Evolutionary conservation across 92 coral and sea anemone species (phyloP).

Genomic region (Zoanthus sansibaricus): DNA sequence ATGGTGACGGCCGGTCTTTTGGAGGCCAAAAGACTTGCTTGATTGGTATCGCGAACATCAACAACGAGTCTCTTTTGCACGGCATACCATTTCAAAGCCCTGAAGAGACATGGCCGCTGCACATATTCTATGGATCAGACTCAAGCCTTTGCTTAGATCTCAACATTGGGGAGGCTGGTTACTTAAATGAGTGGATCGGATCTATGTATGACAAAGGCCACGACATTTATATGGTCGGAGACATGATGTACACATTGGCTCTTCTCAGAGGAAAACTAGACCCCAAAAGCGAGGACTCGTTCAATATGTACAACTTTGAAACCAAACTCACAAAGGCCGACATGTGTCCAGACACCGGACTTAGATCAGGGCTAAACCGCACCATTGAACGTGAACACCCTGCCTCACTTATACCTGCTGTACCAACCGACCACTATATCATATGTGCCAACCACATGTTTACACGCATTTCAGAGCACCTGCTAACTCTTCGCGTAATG

Average conservation of each 20-base stretch:
- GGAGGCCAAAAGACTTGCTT: constrained; percentile 60
- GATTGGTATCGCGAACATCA: constrained; percentile 36
- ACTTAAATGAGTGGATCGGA: constrained; percentile 47
- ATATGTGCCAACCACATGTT: constrained; percentile 58
- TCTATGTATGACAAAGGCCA: constrained; percentile 41
- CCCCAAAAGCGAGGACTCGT: constrained; percentile 48
- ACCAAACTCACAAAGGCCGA: constrained; percentile 47
- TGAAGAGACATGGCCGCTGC: constrained; percentile 64
- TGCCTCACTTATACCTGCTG: constrained; percentile 33
- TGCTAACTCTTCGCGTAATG: constrained; percentile 46
- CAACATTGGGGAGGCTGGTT: constrained; percentile 44
- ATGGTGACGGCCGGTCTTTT: constrained; percentile 64
- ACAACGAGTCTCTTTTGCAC: constrained; percentile 44
- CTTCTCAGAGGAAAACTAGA: constrained; percentile 54
- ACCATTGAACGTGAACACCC: constrained; percentile 61
- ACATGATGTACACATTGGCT: constrained; percentile 54
- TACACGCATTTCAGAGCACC: constrained; percentile 35
- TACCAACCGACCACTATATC: constrained; percentile 40
- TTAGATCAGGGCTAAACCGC: constrained; percentile 51
- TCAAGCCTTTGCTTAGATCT: constrained; percentile 56
- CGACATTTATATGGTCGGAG: constrained; percentile 44
- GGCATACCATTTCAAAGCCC: constrained; percentile 57
- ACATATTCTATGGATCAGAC: constrained; percentile 59
- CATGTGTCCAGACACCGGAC: constrained; percentile 30
- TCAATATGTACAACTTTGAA: constrained; percentile 60